Evolutionary conservation across 2,888 invertebrate genomes (phyloP).

Genomic region (Adela reaumurella): DNA sequence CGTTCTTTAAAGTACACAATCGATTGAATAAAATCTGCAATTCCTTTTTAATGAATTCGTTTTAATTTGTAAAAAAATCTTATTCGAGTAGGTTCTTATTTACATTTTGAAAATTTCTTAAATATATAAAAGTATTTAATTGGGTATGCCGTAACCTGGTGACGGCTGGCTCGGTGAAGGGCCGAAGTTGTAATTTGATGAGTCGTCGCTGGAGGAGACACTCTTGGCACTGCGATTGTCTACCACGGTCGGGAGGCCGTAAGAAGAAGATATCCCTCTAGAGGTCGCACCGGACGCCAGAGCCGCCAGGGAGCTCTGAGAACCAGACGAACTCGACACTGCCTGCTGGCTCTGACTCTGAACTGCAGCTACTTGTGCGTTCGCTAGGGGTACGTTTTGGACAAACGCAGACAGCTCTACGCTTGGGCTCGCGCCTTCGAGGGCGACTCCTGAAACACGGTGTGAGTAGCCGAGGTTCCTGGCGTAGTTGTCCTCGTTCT

Average conservation of each 20-base stretch:
- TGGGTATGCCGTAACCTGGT: constrained; percentile 31
- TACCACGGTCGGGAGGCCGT: constrained; percentile 22
- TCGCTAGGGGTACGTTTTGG: constrained; percentile 25
- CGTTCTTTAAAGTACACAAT: too few relatives aligned
- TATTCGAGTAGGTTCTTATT: too few relatives aligned
- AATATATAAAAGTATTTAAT: too few relatives aligned
- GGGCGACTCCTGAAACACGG: constrained; percentile 37
- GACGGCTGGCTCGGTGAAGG: constrained; percentile 29
- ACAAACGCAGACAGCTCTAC: constrained; percentile 42
- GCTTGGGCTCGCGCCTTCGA: constrained; percentile 38
- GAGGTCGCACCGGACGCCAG: constrained; percentile 4
- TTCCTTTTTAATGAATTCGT: too few relatives aligned
- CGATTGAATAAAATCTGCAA: too few relatives aligned
- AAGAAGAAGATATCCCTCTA: constrained; percentile 14
- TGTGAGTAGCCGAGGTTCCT: constrained; percentile 36
- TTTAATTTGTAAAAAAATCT: too few relatives aligned
- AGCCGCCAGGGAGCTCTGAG: constrained; percentile 2
- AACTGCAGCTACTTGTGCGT: background rate
- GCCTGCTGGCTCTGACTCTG: too few relatives aligned
- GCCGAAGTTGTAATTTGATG: constrained; percentile 24
- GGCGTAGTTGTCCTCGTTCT: constrained; percentile 38
- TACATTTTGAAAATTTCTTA: too few relatives aligned
- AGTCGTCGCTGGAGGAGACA: background rate
- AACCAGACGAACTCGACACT: background rate
- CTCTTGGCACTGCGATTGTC: constrained; percentile 12